These are phyloP conservation scores for Solea solea DNA, from an alignment of 2,113 vertebrate genomes.

Conservation along the genomic window DNA sequence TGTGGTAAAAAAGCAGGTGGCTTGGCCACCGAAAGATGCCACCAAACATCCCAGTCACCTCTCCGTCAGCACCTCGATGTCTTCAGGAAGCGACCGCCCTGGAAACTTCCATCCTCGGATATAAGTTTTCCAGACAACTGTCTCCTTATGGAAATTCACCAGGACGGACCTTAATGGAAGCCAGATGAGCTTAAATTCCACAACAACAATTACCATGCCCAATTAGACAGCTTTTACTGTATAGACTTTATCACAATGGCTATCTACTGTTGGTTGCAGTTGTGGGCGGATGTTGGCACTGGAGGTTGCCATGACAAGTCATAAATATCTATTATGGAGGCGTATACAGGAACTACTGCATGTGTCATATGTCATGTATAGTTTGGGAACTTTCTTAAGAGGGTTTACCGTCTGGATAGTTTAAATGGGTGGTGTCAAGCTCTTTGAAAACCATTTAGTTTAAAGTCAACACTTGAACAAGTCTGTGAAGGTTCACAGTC, in stretches of 20 bases:
- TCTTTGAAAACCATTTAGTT: background rate
- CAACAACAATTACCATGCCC: conserved; percentile 58
- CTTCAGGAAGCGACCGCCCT: conserved; percentile 40
- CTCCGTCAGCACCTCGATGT: conserved; percentile 31
- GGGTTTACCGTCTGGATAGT: conserved; percentile 1
- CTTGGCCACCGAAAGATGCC: conserved; percentile 15
- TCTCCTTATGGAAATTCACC: conserved; percentile 54
- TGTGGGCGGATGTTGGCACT: conserved; percentile 40
- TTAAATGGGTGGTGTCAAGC: background rate
- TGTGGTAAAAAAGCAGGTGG: conserved; percentile 36
- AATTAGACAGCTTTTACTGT: conserved; percentile 58
- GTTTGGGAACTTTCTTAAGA: conserved; percentile 27
- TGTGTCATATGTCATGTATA: conserved; percentile 48
- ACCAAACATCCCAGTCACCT: conserved; percentile 2
- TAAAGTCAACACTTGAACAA: background rate
- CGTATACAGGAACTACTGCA: conserved; percentile 43
- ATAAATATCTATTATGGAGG: conserved; percentile 31
- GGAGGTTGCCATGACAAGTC: conserved; percentile 52
- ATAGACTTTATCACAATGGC: conserved; percentile 30
- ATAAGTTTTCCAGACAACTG: conserved; percentile 61
- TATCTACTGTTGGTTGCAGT: conserved; percentile 17
- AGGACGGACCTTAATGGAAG: conserved; percentile 54
- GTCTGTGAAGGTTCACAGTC: background rate
- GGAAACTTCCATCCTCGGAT: conserved; percentile 62
- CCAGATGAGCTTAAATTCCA: conserved; percentile 70